Evolutionary conservation across 2,888 invertebrate genomes (phyloP).

Genomic region (Drosophila longiperda): DNA sequence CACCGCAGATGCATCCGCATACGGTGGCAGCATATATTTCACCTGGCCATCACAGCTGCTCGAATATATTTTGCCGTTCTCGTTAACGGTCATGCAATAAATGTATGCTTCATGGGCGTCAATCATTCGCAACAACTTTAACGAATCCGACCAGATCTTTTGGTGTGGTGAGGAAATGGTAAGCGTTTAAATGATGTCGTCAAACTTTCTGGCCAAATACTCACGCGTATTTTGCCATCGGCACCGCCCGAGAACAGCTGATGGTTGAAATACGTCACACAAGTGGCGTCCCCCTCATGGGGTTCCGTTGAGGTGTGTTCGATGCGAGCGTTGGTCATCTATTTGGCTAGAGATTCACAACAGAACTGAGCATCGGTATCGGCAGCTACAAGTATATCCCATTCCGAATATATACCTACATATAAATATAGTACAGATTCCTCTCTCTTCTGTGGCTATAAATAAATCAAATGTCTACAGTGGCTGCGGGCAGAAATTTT

Average conservation of each 20-base stretch:
- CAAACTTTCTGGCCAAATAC: constrained; percentile 32
- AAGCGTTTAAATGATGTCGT: not conserved
- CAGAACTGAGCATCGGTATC: constrained; percentile 35
- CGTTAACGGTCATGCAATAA: constrained; percentile 82
- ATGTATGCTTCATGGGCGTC: constrained; percentile 83
- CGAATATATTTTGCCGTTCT: constrained; percentile 83
- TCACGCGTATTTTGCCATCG: constrained; percentile 85
- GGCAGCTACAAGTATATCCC: not conserved
- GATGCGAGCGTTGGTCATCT: constrained; percentile 70
- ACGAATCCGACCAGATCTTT: constrained; percentile 83
- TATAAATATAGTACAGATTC: constrained; percentile 10
- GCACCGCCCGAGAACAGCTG: constrained; percentile 84
- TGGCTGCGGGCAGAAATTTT: constrained; percentile 20
- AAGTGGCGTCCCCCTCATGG: constrained; percentile 84
- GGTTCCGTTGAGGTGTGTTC: constrained; percentile 79
- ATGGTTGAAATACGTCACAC: constrained; percentile 76
- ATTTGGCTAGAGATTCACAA: constrained; percentile 34
- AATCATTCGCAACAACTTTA: constrained; percentile 80
- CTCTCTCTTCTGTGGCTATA: constrained; percentile 28
- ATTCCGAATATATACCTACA: not conserved
- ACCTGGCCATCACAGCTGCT: constrained; percentile 84
- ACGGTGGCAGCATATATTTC: constrained; percentile 82
- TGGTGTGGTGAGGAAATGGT: constrained; percentile 3
- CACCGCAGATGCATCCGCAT: constrained; percentile 62
- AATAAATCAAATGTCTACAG: constrained; percentile 43